Conservation (phyloP, 2,797 vertebrate genomes). For the Ctenosaura bakeri region DNA sequence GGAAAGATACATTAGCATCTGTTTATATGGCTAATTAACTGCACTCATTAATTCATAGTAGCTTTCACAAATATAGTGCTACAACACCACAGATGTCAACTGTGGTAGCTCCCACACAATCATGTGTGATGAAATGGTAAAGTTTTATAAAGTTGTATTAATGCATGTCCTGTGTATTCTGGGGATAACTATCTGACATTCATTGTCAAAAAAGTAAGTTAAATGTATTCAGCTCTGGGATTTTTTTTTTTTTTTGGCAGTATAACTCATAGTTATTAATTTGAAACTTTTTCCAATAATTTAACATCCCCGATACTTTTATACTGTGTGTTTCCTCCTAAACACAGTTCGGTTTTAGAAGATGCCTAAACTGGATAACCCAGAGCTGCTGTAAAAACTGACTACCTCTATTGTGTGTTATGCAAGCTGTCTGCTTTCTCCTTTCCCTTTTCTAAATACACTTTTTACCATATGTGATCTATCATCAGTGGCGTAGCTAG, state of each 20-base stretch:
- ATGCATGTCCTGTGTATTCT: neutral
- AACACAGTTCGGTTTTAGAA: neutral
- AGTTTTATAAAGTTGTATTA: neutral
- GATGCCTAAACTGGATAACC: neutral
- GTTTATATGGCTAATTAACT: conserved; percentile 79
- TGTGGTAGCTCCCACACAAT: conserved; percentile 12
- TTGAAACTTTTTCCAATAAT: neutral
- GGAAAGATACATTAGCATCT: conserved; percentile 75
- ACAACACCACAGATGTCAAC: conserved; percentile 36
- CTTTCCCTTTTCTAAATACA: no score
- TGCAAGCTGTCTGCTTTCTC: no score
- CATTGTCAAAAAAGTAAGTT: neutral
- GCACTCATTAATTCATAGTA: conserved; percentile 60
- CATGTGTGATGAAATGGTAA: neutral
- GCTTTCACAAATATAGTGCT: conserved; percentile 45
- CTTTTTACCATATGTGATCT: no score
- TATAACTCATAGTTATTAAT: neutral
- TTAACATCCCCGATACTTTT: neutral
- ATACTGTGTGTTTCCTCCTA: neutral
- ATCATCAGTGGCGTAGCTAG: no score
- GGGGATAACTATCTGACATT: neutral
- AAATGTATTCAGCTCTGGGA: neutral
- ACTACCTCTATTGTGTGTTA: neutral
- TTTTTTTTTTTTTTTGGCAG: neutral
- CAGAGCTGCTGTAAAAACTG: neutral